phyloP scores from a whole-genome alignment of 2,113 vertebrate species.

The Melierax canorus region DNA sequence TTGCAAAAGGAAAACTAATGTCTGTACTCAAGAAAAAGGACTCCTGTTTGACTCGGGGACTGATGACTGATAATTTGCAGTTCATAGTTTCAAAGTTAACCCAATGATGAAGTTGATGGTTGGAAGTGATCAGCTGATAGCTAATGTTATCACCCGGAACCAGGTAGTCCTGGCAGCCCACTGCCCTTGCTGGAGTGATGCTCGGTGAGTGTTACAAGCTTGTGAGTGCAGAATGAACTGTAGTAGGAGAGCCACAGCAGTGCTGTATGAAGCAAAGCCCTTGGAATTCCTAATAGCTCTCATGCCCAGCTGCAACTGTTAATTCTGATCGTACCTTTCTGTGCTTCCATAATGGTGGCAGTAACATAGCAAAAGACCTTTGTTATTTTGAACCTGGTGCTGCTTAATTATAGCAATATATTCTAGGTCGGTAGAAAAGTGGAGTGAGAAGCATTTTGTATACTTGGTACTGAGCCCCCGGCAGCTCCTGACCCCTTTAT shows the following conservation, averaged over 20 bases:
- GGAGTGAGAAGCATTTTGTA: not conserved
- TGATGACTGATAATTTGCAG: not conserved
- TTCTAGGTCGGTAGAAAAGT: not conserved
- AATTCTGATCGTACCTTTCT: too few species aligned
- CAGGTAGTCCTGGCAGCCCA: too few species aligned
- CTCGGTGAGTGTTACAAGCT: accelerated
- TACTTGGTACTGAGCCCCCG: not conserved
- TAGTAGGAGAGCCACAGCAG: not conserved
- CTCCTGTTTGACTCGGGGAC: not conserved
- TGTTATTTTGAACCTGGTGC: not conserved
- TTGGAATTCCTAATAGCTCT: not conserved
- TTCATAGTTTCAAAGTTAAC: not conserved
- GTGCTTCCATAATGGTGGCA: not conserved
- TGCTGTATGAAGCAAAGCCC: not conserved
- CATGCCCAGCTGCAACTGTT: too few species aligned
- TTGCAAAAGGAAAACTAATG: not conserved
- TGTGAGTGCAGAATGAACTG: accelerated
- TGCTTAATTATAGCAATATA: not conserved
- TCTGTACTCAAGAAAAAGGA: not conserved
- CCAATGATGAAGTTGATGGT: not conserved
- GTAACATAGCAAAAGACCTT: not conserved
- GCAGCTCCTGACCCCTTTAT: not conserved
- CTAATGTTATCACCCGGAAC: not conserved
- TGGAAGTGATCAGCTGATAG: not conserved
- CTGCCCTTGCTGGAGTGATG: too few species aligned